phyloP scores from a whole-genome alignment of 2,797 vertebrate species.

The Agapornis canus region DNA sequence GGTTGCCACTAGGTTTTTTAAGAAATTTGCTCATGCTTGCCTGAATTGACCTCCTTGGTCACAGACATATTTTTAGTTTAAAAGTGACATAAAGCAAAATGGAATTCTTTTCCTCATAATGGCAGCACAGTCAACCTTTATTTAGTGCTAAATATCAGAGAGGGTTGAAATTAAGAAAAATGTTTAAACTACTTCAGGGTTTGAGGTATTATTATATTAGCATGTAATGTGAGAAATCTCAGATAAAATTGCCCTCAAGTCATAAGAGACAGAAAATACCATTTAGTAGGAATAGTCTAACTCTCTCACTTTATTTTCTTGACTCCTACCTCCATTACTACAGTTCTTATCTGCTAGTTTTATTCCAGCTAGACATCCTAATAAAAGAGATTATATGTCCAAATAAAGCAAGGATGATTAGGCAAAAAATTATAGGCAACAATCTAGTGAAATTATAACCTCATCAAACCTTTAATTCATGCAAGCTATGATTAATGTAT shows the following conservation, averaged over 20 bases:
- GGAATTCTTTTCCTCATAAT: not conserved
- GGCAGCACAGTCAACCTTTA: not conserved
- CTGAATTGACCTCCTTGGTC: not conserved
- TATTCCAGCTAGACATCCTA: not conserved
- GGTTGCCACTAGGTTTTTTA: not conserved
- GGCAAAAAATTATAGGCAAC: not conserved
- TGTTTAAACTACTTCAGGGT: not conserved
- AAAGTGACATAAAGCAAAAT: not conserved
- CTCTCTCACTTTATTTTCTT: not conserved
- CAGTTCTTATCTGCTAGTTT: not conserved
- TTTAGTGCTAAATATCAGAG: not conserved
- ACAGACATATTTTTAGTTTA: not conserved
- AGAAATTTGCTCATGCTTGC: not conserved
- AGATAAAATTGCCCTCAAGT: not conserved
- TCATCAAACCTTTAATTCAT: not conserved
- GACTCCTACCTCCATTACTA: not conserved
- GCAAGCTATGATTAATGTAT: not conserved
- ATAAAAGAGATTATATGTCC: not conserved
- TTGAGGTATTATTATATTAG: not conserved
- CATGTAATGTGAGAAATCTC: accelerated
- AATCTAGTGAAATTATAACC: not conserved
- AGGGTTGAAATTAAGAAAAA: not conserved
- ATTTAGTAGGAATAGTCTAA: not conserved
- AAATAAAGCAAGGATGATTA: not conserved
- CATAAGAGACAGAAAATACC: not conserved